Percentiles rank a stretch among this genome's conserved stretches.
Evolutionary conservation across 2,113 vertebrate species (phyloP).

Genomic region (Gorsachius goisagi): DNA sequence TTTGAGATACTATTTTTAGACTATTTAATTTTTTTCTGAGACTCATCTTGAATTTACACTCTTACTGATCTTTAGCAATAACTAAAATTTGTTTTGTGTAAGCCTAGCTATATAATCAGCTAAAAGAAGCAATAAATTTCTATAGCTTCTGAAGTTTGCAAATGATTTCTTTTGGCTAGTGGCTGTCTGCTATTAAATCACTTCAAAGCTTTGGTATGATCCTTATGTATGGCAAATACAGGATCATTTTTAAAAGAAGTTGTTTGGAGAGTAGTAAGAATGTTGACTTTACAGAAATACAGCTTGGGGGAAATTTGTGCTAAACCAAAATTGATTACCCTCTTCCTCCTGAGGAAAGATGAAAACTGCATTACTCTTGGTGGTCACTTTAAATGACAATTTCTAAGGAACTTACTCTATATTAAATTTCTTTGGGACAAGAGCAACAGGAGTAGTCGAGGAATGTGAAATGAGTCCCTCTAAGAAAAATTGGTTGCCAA

Average conservation of each 20-base stretch:
- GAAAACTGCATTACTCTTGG: not conserved
- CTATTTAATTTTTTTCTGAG: not conserved
- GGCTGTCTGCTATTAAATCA: not conserved
- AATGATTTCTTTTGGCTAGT: not conserved
- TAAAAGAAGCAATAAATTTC: not conserved
- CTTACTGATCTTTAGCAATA: not conserved
- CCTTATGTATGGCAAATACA: not conserved
- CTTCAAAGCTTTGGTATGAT: constrained; percentile 1
- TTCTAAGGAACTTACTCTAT: not conserved
- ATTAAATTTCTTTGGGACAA: not conserved
- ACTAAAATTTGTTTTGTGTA: constrained; percentile 23
- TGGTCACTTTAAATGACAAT: not conserved
- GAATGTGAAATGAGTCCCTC: not conserved
- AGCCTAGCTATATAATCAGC: not conserved
- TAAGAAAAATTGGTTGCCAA: not conserved
- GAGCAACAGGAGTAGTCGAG: not conserved
- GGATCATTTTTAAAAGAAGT: not conserved
- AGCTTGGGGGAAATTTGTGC: not conserved
- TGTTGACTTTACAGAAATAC: not conserved
- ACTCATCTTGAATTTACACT: not conserved
- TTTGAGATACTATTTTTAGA: constrained; percentile 7
- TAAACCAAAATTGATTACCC: not conserved
- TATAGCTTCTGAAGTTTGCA: not conserved
- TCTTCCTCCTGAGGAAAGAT: not conserved
- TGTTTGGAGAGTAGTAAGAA: not conserved